These are phyloP conservation scores for Aramus guarauna DNA, from an alignment of 2,113 vertebrate species.

Conservation along the genomic window DNA sequence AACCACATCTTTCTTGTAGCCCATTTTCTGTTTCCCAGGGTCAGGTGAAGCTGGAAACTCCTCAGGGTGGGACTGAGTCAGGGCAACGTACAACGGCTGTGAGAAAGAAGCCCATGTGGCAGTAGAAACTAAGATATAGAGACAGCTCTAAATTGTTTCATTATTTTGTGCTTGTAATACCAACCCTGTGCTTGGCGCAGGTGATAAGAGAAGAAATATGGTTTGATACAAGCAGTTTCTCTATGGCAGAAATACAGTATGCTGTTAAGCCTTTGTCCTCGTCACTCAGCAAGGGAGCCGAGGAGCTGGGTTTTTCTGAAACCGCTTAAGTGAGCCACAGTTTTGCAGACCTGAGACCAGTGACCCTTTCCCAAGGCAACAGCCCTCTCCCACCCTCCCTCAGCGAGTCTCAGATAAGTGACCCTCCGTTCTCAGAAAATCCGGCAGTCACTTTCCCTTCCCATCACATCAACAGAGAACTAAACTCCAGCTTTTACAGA, in stretches of 20 bases:
- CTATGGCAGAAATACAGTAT: not conserved
- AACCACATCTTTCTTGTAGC: not conserved
- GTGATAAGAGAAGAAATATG: not conserved
- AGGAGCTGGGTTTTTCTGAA: not conserved
- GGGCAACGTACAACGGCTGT: not conserved
- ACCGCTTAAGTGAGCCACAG: not conserved
- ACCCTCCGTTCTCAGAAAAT: not conserved
- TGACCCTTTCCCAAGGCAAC: not conserved
- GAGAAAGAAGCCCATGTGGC: not conserved
- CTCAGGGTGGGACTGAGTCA: not conserved
- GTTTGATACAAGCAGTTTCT: not conserved
- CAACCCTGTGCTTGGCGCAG: not conserved
- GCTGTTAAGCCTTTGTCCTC: not conserved
- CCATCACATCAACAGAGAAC: not conserved
- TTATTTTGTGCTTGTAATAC: not conserved
- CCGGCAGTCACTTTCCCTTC: not conserved
- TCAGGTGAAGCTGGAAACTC: not conserved
- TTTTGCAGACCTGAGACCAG: not conserved
- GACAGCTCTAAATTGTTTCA: not conserved
- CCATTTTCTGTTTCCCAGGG: not conserved
- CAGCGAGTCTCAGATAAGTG: not conserved
- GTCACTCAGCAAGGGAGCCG: rapidly evolving
- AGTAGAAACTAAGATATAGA: not conserved
- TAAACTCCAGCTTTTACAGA: not conserved
- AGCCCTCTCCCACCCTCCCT: not conserved